A percentile compares a stretch with the other conserved stretches of the same genome.
These are phyloP conservation scores for Corbicula japonica DNA, from an alignment of 2,888 invertebrate species.

Conservation along the genomic window DNA sequence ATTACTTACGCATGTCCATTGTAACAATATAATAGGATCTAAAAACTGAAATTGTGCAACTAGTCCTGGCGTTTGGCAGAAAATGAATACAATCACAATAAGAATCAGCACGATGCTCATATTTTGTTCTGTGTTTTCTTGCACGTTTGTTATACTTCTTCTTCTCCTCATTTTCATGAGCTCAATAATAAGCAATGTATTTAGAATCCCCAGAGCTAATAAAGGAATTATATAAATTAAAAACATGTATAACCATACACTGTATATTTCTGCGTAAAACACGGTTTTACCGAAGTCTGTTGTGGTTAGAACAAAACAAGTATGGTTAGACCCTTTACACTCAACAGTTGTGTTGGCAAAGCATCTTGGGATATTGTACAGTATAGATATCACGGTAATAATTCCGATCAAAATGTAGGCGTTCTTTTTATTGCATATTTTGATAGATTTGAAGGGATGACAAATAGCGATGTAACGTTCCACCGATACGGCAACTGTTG, in stretches of 20 bases:
- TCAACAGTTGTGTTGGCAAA: constrained; percentile 67
- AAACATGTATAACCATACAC: constrained; percentile 73
- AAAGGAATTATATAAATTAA: constrained; percentile 80
- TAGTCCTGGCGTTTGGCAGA: constrained; percentile 84
- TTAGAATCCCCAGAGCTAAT: constrained; percentile 73
- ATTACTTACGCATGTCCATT: constrained; percentile 81
- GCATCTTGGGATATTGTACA: constrained; percentile 81
- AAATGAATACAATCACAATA: constrained; percentile 83
- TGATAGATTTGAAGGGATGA: constrained; percentile 80
- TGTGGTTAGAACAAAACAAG: too few species aligned
- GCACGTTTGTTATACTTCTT: constrained; percentile 76
- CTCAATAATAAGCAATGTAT: constrained; percentile 78
- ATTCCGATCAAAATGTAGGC: constrained; percentile 74
- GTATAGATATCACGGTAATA: constrained; percentile 72
- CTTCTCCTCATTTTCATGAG: constrained; percentile 80
- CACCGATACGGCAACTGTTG: constrained; percentile 82
- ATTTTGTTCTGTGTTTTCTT: constrained; percentile 80
- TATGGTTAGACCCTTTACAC: too few species aligned
- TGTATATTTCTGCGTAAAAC: constrained; percentile 72
- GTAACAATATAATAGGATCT: constrained; percentile 67
- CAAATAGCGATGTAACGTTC: constrained; percentile 84
- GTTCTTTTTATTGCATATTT: constrained; percentile 75
- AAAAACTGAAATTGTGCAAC: constrained; percentile 80
- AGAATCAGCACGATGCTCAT: constrained; percentile 82
- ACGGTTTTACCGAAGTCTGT: constrained; percentile 72